These are phyloP conservation scores for Malaclemys terrapin DNA, from an alignment of 2,113 vertebrate species.

Conservation along the genomic window DNA sequence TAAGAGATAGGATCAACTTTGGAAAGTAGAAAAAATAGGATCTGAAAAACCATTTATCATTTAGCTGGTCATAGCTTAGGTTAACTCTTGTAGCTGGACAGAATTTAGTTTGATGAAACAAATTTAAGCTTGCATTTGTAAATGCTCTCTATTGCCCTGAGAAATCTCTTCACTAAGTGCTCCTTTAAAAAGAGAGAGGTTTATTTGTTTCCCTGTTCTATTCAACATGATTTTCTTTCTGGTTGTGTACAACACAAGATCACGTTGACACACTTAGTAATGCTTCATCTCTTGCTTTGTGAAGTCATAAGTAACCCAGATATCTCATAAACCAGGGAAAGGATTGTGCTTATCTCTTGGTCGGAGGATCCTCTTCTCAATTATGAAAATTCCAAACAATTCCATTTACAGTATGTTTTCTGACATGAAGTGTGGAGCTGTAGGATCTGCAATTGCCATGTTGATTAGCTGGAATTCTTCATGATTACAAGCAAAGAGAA, in stretches of 20 bases:
- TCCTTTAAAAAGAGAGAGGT: background rate
- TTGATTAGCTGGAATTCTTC: background rate
- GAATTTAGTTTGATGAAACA: background rate
- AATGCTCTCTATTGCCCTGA: background rate
- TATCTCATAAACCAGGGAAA: background rate
- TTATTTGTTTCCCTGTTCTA: background rate
- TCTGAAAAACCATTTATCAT: background rate
- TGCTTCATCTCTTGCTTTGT: background rate
- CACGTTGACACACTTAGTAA: background rate
- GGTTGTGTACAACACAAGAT: background rate
- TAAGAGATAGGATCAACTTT: background rate
- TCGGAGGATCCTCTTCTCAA: background rate
- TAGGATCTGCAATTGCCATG: background rate
- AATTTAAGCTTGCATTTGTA: background rate
- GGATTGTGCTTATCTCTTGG: background rate
- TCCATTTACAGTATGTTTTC: background rate
- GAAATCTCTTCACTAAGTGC: background rate
- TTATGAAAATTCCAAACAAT: background rate
- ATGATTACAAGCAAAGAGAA: background rate
- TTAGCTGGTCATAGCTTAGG: background rate
- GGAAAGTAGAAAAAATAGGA: background rate
- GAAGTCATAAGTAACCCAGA: background rate
- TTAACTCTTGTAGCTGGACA: background rate
- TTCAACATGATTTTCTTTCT: background rate
- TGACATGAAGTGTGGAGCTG: fast-evolving